phyloP scores from a whole-genome alignment of 2,797 vertebrate species.

The Onychomys torridus region DNA sequence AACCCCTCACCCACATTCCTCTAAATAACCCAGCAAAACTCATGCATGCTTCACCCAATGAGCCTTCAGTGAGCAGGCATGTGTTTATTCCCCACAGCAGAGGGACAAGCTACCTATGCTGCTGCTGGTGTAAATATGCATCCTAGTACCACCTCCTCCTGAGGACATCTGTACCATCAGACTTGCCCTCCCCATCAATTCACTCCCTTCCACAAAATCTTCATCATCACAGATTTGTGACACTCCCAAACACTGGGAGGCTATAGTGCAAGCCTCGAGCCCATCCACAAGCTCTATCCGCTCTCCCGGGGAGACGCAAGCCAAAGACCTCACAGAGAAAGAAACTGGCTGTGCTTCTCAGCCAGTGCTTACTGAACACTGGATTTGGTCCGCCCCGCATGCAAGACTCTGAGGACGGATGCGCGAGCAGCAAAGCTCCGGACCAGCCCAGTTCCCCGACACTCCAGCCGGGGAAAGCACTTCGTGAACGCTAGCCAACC shows the following conservation, averaged over 20 bases:
- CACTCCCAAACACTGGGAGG: background rate
- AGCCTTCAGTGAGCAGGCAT: background rate
- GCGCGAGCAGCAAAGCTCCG: background rate
- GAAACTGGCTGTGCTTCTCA: background rate
- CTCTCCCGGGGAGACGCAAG: background rate
- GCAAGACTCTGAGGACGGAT: background rate
- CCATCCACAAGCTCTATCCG: background rate
- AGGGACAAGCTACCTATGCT: background rate
- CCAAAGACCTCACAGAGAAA: background rate
- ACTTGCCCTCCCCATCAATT: background rate
- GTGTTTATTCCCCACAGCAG: background rate
- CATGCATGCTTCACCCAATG: background rate
- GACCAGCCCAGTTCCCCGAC: background rate
- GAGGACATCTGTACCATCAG: background rate
- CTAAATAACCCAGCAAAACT: background rate
- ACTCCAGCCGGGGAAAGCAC: background rate
- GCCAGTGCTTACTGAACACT: background rate
- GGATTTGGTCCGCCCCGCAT: rapidly evolving
- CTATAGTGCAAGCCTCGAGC: background rate
- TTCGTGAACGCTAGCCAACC: no score
- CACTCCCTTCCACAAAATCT: background rate
- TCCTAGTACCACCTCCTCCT: background rate
- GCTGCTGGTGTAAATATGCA: background rate
- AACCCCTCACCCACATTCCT: background rate
- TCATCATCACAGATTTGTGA: background rate